Evolutionary conservation across 92 coral and sea anemone genomes (phyloP).

Genomic region (Phenganax subtilis): DNA sequence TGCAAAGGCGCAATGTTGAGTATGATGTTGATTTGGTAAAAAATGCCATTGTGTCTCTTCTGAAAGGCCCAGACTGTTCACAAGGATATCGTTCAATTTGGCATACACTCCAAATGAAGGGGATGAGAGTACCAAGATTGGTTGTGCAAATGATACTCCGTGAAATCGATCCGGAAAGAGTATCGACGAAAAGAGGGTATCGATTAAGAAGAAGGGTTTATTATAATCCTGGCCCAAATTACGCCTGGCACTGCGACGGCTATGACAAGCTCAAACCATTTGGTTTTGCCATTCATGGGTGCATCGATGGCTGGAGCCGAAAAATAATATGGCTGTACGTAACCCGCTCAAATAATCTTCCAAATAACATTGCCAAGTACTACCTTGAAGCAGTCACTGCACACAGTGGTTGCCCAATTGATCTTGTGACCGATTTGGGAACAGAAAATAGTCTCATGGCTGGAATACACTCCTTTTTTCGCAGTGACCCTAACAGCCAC

Average conservation of each 20-base stretch:
- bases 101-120: constrained; percentile 36
- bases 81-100: constrained; percentile 32
- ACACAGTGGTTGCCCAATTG: background rate
- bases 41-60: constrained; percentile 12
- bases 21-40: constrained; percentile 32
- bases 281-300: constrained; percentile 27
- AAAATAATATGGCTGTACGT: background rate
- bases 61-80: constrained; percentile 33
- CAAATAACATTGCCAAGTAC: background rate
- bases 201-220: constrained; percentile 31
- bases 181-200: constrained; percentile 24
- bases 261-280: constrained; percentile 32
- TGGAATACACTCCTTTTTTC: constrained; percentile 7
- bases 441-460: constrained; percentile 5
- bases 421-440: constrained; percentile 9
- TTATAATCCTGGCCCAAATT: constrained; percentile 42
- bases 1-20: constrained; percentile 29
- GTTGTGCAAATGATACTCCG: constrained; percentile 23
- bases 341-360: constrained; percentile 4
- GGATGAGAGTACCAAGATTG: constrained; percentile 41
- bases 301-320: background rate
- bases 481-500: background rate
- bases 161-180: constrained; percentile 40
- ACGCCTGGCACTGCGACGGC: constrained; percentile 37
- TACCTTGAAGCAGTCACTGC: background rate